Conservation (phyloP, 1,140 invertebrate species). For the Diabrotica virgifera region DNA sequence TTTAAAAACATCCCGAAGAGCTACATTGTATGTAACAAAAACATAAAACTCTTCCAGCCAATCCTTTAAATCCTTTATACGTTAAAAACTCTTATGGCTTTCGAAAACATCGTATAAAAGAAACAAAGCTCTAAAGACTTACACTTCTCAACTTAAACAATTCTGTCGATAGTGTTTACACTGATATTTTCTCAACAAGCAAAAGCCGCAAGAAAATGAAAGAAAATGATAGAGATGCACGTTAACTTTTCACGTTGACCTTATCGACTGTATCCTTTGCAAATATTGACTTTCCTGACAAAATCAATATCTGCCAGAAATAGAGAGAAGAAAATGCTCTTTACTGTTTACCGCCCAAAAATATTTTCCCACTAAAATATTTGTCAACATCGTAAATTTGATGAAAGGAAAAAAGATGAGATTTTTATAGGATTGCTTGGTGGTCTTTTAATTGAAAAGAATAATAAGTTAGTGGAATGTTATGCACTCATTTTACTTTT, state of each 20-base stretch:
- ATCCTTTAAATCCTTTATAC: no score
- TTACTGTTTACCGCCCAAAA: neutral
- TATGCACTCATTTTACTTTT: no score
- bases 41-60: no score
- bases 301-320: neutral
- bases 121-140: no score
- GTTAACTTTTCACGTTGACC: neutral
- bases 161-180: neutral
- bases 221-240: neutral
- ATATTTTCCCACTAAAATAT: conserved; percentile 1
- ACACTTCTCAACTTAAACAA: no score
- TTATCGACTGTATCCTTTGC: neutral
- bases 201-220: neutral
- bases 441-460: no score
- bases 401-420: neutral
- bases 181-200: conserved; percentile 2
- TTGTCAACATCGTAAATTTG: neutral
- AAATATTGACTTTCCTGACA: neutral
- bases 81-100: no score
- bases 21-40: no score
- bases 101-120: no score
- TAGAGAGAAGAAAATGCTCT: neutral
- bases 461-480: no score
- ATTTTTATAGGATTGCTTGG: no score
- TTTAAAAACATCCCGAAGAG: no score